Percentiles rank a stretch among this genome's conserved stretches.
Conservation (phyloP, 35 echinoderm and acorn worm genomes). For the Chiridota heheva region DNA sequence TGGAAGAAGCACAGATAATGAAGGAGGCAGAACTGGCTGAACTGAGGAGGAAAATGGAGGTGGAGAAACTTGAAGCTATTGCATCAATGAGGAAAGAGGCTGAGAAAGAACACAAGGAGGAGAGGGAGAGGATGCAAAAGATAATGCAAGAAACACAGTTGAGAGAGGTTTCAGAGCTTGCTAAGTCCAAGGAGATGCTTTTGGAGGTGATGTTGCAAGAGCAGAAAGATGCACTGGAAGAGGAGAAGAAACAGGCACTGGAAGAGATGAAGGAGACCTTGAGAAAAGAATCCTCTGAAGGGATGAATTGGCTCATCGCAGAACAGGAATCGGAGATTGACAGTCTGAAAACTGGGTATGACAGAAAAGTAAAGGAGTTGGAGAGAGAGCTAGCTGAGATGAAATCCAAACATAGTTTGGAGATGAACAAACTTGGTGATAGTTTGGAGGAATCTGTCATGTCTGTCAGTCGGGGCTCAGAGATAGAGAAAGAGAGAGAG, state of each 20-base stretch:
- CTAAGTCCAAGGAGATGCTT: conserved; percentile 51
- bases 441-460: conserved; percentile 32
- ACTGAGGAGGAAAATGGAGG: conserved; percentile 15
- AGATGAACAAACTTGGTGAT: conserved; percentile 22
- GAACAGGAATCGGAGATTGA: conserved; percentile 32
- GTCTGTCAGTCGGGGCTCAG: conserved; percentile 1
- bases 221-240: conserved; percentile 18
- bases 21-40: conserved; percentile 41
- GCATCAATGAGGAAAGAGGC: conserved; percentile 47
- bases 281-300: conserved; percentile 18
- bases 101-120: conserved; percentile 36
- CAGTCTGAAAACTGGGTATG: conserved; percentile 2
- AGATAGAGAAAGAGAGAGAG: conserved; percentile 1
- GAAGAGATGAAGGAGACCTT: conserved; percentile 26
- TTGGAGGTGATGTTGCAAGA: conserved; percentile 53
- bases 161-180: conserved; percentile 63
- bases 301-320: background rate
- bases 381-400: conserved; percentile 32
- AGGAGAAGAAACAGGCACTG: conserved; percentile 4
- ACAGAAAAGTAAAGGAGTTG: conserved; percentile 11
- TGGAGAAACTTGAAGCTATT: conserved; percentile 63
- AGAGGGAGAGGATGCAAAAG: conserved; percentile 34
- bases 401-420: conserved; percentile 14
- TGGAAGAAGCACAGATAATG: conserved; percentile 29
- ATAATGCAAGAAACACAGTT: conserved; percentile 59